Evolutionary conservation across 2,888 invertebrate genomes (phyloP), one percentile per base, ranked within the genome.

Genomic region (Tigriopus californicus): DNA sequence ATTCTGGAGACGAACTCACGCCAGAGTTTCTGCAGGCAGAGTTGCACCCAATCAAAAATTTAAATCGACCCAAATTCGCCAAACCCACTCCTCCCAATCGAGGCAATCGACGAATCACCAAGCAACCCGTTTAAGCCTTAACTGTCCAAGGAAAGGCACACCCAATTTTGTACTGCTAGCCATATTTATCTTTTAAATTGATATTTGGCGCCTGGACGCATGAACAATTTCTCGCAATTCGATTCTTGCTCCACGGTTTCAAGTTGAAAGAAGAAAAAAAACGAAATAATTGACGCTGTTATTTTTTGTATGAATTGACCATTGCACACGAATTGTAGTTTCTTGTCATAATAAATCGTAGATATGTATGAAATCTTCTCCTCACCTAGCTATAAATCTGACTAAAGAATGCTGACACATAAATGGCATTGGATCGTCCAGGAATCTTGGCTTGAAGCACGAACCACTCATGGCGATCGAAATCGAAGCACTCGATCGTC

Each of bases 11-110:
- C 64, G 94, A 97, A 70, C 73, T 98, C 63, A 89, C 86, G 0
- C 89, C 91, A 71, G 84, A 84, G 65, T 91, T 80, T 73, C 74
- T 97, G 13, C 81, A 88, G 69, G 91, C 94, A 66, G 91, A 94
- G 74, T 79, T 97, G 61, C 92, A 97, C 72, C 95, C 95, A 0
- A 89, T 88, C 70, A 81, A 83, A 67, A 85, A 82, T 70, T 77
- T 89, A 47, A 85, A 89, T 70, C 79, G 84, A 65, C 88, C 87
- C 18, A 87, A 90, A 66, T 97, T 97, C 75, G 87, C 89, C 62
- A 92, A 92, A 72, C 97, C 97, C 1, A 94, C 94, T 10, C 97
- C 95, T 44, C 87, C 89, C 5, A 85, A 85, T 68, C 77, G 94
- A 66, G 94, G 94, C 46, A 90, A 90, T 0, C 88, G 86, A 71